A percentile compares a stretch with the other conserved stretches of the same genome.
Evolutionary conservation across 92 coral and sea anemone species (phyloP).

Genomic region (Muricea muricata): DNA sequence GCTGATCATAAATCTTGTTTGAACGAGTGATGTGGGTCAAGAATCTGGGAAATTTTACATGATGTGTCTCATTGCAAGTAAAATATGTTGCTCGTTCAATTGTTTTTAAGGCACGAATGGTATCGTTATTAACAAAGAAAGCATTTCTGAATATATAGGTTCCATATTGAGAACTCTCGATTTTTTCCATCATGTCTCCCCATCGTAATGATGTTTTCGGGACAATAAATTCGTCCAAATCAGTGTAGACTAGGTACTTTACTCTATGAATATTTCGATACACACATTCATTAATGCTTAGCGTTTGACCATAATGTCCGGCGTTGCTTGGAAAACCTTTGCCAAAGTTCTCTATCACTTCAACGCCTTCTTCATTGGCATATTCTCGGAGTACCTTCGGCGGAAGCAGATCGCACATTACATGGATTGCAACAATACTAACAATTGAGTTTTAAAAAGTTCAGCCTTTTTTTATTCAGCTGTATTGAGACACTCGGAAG

Average conservation of each 20-base stretch:
- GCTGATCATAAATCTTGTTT: neutral
- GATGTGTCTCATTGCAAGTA: neutral
- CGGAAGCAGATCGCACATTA: no score
- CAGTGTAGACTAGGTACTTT: constrained; percentile 13
- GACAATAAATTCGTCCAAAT: constrained; percentile 28
- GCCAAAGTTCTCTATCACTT: constrained; percentile 2
- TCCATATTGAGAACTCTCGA: neutral
- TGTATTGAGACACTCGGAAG: no score
- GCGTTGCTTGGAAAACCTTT: neutral
- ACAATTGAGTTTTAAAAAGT: no score
- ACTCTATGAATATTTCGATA: constrained; percentile 20
- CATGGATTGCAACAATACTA: no score
- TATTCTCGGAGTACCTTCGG: neutral
- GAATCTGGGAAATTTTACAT: neutral
- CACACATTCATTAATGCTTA: constrained; percentile 26
- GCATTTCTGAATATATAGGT: constrained; percentile 4
- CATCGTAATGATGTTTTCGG: constrained; percentile 7
- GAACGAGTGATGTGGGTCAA: neutral
- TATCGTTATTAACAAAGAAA: neutral
- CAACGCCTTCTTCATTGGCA: neutral
- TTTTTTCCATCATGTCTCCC: neutral
- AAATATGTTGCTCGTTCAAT: neutral
- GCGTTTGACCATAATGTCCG: constrained; percentile 22
- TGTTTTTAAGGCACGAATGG: no score
- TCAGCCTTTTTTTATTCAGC: no score